Percentiles rank a stretch among this genome's conserved stretches.
Conservation (phyloP, 2,797 vertebrate species). For the Chaetophractus vellerosus region DNA sequence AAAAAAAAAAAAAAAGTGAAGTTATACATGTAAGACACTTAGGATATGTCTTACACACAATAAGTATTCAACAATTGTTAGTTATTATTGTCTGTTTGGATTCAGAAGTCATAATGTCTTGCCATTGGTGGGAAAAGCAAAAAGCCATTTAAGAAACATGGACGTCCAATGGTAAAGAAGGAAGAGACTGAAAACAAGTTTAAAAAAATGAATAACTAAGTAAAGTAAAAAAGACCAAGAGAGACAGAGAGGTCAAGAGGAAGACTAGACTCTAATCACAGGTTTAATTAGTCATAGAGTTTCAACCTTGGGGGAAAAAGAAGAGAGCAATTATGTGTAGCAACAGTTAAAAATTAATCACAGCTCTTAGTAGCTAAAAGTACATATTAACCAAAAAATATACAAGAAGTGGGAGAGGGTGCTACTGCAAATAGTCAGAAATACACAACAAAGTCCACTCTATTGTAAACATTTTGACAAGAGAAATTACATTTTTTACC, state of each 20-base stretch:
- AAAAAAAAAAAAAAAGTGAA: no score
- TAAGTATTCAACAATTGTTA: neutral
- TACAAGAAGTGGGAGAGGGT: neutral
- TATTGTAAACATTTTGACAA: neutral
- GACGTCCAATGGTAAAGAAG: neutral
- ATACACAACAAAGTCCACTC: neutral
- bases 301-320: neutral
- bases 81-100: neutral
- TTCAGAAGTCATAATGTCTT: conserved; percentile 39
- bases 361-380: neutral
- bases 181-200: conserved; percentile 6
- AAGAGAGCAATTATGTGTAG: neutral
- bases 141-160: conserved; percentile 17
- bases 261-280: neutral
- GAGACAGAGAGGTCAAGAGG: conserved; percentile 18
- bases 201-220: no score
- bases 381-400: neutral
- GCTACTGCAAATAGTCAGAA: neutral
- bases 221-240: neutral
- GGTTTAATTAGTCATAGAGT: conserved; percentile 52
- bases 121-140: neutral
- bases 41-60: neutral
- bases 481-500: neutral
- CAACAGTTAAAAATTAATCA: neutral
- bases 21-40: conserved; percentile 28